Conservation (phyloP, 1,140 invertebrate genomes). For the Proctacanthus coquilletti region DNA sequence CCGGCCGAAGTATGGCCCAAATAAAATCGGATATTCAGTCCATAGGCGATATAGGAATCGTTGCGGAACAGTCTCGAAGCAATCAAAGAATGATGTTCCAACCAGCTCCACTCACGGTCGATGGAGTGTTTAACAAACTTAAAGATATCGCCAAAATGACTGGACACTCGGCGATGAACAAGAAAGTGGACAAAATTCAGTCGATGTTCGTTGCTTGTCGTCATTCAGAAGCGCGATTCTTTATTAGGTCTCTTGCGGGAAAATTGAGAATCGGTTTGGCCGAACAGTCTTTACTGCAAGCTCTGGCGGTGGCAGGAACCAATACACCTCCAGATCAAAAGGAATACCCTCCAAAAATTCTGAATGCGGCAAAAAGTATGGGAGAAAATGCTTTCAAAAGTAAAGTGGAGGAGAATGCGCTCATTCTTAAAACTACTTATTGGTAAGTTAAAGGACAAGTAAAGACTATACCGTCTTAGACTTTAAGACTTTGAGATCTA, state of each 20-base stretch:
- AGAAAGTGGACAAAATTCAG: slow-evolving; percentile 89
- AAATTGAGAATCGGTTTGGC: slow-evolving; percentile 94
- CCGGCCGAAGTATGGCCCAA: slow-evolving; percentile 70
- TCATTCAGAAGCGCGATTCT: slow-evolving; percentile 76
- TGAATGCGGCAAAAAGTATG: slow-evolving; percentile 45
- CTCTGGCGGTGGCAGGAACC: slow-evolving; percentile 71
- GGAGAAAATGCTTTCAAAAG: slow-evolving; percentile 62
- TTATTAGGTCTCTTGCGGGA: slow-evolving; percentile 76
- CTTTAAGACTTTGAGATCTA: too few relatives aligned
- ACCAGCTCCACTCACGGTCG: slow-evolving; percentile 47
- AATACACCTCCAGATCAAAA: slow-evolving; percentile 50
- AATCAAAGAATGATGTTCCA: slow-evolving; percentile 82
- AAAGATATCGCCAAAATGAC: slow-evolving; percentile 81
- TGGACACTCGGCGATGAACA: slow-evolving; percentile 53
- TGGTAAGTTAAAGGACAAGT: slow-evolving; percentile 44
- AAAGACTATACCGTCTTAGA: slow-evolving; percentile 3
- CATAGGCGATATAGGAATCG: slow-evolving; percentile 82
- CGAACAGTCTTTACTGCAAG: slow-evolving; percentile 89
- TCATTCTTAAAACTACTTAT: slow-evolving; percentile 85
- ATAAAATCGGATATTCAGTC: slow-evolving; percentile 67
- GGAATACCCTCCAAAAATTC: slow-evolving; percentile 44
- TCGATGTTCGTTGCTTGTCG: slow-evolving; percentile 84
- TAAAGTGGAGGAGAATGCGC: slow-evolving; percentile 56
- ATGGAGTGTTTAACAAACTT: slow-evolving; percentile 69
- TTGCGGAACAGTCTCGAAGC: slow-evolving; percentile 77